Evolutionary conservation across 2,113 vertebrate genomes (phyloP), one percentile per base, ranked within the genome.

Genomic region (Castor canadensis): DNA sequence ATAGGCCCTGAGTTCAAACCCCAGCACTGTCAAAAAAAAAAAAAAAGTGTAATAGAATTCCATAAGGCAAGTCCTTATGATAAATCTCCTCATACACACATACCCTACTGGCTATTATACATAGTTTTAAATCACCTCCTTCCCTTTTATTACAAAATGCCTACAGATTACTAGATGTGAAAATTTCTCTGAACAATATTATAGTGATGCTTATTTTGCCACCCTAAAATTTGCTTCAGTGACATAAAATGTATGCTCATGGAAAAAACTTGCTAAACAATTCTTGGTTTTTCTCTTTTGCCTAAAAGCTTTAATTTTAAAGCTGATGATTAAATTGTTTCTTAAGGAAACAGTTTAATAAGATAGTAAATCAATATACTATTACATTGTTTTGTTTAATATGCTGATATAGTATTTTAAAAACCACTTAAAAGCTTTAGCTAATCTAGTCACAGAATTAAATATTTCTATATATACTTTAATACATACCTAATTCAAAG

Each of bases 341-440:
- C n/a, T 92, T 86, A 95, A 89, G 58, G 38, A 81, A 76, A 89
- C 3, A 92, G 43, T 71, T 82, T 52, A 64, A 32, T 79, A 60
- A 67, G 84, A 89, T 52, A 69, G 22, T 47, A 49, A 60, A 38
- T 60, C 40, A 88, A 35, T 76, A 69, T 43, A 52, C 40, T 64
- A 80, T 76, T 28, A 54, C 0, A 35, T 10, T 58, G 9, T 62
- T 91, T 84, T 24, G 72, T 28, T 56, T 92, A 92, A 67, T 92
- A 49, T 92, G 54, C 38, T 95, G 20, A 92, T 87, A 88, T 7
- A 81, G 69, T 66, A 49, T 62, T 58, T 71, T 86, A 30, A 71
- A 76, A 90, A 85, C 30, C n/a, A 86, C 17, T 76, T 71, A 60
- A 90, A 85, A 91, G n/a, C 16, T 90, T 62, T 86, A 85, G 38